Base-by-base conservation (phyloP, 2,888 invertebrate genomes). In the Ormia ochracea region DNA sequence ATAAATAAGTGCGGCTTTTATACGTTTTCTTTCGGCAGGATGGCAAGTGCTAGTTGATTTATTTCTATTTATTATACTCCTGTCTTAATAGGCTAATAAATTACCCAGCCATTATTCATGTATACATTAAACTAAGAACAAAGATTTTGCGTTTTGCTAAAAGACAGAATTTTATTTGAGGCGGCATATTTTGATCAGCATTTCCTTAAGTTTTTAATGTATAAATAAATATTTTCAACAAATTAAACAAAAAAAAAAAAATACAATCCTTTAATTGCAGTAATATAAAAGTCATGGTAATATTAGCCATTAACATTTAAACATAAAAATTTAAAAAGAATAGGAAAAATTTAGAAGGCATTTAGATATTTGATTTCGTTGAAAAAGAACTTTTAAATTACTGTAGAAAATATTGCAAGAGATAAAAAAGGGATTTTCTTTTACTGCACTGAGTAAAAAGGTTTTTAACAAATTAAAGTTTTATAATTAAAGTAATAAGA, bases 401-500 rank as follows among this genome's bases (percentile, higher is more conserved):
- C 4, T 38, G 1, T 5, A 33, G 52, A 50, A n/a, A n/a, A n/a
- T n/a, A 23, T 26, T 14, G 9, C 17, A 1, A 36, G 65, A 12
- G 7, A 69, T 56, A 48, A 69, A 69, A 66, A 66, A 26, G 21
- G 50, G 58, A 9, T 50, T 56, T 33, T 21, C 36, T 14, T 59
- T 19, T 31, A 36, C 3, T 23, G 4, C 14, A 10, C 26, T 21
- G 12, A 23, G 33, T 12, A 3, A 59, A 10, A 56, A 9, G 7
- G 10, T 50, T 17, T 41, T 41, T 4, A 10, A 23, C 6, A 17
- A 28, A 41, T 54, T 41, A 66, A 66, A 31, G 19, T 5, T 38
- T 14, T 38, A 21, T 45, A 73, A 56, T 73, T 63, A 63, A 70
- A 59, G 21, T 66, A 41, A 31, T 66, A 54, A 41, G 9, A 41